Percentiles rank a stretch among this genome's conserved stretches.
These are phyloP conservation scores for Seriola dumerili DNA, from an alignment of 2,113 vertebrate species.

Conservation along the genomic window DNA sequence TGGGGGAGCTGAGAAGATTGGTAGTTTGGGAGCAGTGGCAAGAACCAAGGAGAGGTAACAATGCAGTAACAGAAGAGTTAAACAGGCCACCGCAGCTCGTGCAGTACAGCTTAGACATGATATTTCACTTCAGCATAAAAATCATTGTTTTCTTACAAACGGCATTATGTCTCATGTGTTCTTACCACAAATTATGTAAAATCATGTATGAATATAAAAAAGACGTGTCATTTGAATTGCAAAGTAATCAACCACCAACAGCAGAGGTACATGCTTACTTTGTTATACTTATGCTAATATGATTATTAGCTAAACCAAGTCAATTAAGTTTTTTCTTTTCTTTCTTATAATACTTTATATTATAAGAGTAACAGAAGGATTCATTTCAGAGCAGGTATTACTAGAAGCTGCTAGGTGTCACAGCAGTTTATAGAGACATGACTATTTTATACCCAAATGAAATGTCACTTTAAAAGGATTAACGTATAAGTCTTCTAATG, in stretches of 20 bases:
- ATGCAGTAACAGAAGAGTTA: slow-evolving; percentile 50
- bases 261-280: not conserved
- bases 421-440: slow-evolving; percentile 41
- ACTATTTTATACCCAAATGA: slow-evolving; percentile 49
- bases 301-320: slow-evolving; percentile 13
- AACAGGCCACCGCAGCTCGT: slow-evolving; percentile 22
- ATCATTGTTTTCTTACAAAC: not conserved
- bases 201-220: not conserved
- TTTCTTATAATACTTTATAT: not conserved
- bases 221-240: not conserved
- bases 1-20: slow-evolving; percentile 91
- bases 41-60: slow-evolving; percentile 59
- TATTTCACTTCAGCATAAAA: slow-evolving; percentile 21
- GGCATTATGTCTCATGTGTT: not conserved
- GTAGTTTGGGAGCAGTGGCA: slow-evolving; percentile 51
- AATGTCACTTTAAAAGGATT: slow-evolving; percentile 59
- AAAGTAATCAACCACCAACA: not conserved
- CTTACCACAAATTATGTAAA: not conserved
- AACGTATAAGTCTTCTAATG: slow-evolving; percentile 42
- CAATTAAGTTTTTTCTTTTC: slow-evolving; percentile 1
- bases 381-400: slow-evolving; percentile 60
- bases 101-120: not conserved
- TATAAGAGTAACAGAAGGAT: slow-evolving; percentile 19
- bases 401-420: slow-evolving; percentile 26
- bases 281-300: too few relatives aligned